A percentile compares a stretch with the other conserved stretches of the same genome.
Evolutionary conservation across 2,888 invertebrate genomes (phyloP).

Genomic region (Eristalis arbustorum): DNA sequence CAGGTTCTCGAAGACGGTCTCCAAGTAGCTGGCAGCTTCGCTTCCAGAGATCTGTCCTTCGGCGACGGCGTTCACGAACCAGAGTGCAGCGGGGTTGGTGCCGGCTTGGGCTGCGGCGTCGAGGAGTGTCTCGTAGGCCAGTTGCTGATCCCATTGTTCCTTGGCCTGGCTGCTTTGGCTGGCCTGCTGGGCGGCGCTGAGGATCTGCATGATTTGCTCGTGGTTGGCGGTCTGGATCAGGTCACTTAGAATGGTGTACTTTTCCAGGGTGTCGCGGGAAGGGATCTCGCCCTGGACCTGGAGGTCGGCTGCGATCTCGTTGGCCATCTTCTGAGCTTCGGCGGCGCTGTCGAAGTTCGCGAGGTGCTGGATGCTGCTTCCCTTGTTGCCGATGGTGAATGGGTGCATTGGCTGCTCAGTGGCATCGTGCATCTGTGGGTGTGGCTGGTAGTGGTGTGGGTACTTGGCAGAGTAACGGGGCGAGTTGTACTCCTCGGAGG

Average conservation of each 20-base stretch:
- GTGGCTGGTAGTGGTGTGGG: conserved; percentile 73
- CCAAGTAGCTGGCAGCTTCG: conserved; percentile 84
- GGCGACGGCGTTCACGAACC: conserved; percentile 84
- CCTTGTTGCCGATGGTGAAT: conserved; percentile 80
- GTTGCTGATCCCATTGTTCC: conserved; percentile 79
- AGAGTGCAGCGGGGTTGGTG: conserved; percentile 85
- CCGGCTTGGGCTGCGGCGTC: conserved; percentile 86
- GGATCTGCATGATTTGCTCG: conserved; percentile 82
- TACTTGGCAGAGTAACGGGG: conserved; percentile 22
- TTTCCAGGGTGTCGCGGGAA: conserved; percentile 83
- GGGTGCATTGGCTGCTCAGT: conserved; percentile 81
- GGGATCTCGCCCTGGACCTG: conserved; percentile 83
- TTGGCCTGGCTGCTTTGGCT: conserved; percentile 70
- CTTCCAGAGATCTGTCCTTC: conserved; percentile 81
- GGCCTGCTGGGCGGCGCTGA: conserved; percentile 8
- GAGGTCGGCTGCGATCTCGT: conserved; percentile 83
- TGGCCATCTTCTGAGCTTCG: conserved; percentile 78
- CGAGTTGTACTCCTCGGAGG: conserved; percentile 59
- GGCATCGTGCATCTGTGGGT: conserved; percentile 77
- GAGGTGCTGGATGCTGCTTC: conserved; percentile 79
- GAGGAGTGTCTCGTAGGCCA: conserved; percentile 83
- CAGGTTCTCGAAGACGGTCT: conserved; percentile 74
- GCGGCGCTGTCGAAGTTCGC: conserved; percentile 74
- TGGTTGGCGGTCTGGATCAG: conserved; percentile 84
- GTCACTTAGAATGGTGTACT: conserved; percentile 83